Conservation (phyloP, 2,797 vertebrate species). For the Fratercula arctica region DNA sequence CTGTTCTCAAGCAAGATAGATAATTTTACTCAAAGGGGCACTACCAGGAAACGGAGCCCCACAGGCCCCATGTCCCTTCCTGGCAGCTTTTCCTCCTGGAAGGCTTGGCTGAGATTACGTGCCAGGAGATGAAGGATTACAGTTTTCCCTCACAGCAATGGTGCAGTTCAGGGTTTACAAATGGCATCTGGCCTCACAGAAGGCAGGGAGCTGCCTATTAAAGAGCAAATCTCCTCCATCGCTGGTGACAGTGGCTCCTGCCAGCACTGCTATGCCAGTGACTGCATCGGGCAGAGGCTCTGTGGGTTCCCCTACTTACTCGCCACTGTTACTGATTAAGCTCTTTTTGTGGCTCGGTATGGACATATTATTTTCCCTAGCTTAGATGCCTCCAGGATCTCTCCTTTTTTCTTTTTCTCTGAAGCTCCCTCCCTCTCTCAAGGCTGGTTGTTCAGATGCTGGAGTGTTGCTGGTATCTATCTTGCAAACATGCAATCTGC, state of each 20-base stretch:
- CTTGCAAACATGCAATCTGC: neutral
- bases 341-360: neutral
- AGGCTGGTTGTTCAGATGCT: fast-evolving
- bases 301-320: neutral
- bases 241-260: neutral
- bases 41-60: neutral
- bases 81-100: neutral
- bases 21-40: neutral
- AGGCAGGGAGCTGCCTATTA: neutral
- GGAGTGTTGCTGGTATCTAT: neutral
- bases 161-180: neutral
- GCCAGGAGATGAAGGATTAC: neutral
- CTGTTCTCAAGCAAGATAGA: neutral
- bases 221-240: neutral
- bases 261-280: neutral
- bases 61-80: fast-evolving
- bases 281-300: neutral
- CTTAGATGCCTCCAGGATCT: neutral
- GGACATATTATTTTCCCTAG: neutral
- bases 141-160: neutral
- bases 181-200: neutral
- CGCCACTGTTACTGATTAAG: neutral
- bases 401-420: neutral
- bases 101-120: neutral
- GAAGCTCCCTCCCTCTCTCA: neutral